A percentile compares a stretch with the other conserved stretches of the same genome.
Evolutionary conservation across 1,140 invertebrate species (phyloP).

Genomic region (Magallana gigas): DNA sequence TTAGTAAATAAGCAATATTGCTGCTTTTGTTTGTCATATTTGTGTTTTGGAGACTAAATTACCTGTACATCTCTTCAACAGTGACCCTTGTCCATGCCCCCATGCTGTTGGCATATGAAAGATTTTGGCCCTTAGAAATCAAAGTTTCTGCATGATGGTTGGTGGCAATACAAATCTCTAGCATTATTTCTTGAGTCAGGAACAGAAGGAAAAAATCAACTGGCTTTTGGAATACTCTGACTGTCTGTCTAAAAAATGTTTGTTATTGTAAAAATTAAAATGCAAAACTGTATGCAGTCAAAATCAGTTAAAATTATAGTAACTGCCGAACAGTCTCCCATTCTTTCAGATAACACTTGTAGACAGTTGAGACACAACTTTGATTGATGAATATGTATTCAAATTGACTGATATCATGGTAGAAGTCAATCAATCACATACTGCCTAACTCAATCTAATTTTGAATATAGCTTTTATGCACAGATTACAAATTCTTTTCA

Average conservation of each 20-base stretch:
- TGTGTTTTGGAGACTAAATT: not conserved
- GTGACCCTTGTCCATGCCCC: not conserved
- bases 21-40: not conserved
- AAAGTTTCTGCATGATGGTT: not conserved
- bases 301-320: too few relatives aligned
- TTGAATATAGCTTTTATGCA: too few relatives aligned
- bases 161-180: not conserved
- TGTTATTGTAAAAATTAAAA: not conserved
- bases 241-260: not conserved
- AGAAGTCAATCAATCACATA: too few relatives aligned
- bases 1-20: not conserved
- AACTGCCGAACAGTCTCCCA: too few relatives aligned
- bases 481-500: too few relatives aligned
- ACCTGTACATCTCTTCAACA: slow-evolving; percentile 2
- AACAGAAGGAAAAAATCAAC: not conserved
- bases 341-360: too few relatives aligned
- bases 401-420: too few relatives aligned
- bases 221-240: not conserved
- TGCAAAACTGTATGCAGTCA: not conserved
- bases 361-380: too few relatives aligned
- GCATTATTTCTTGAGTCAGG: slow-evolving; percentile 1
- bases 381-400: too few relatives aligned
- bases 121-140: not conserved
- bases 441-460: too few relatives aligned
- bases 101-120: not conserved